A percentile compares a stretch with the other conserved stretches of the same genome.
Conservation (phyloP, 1,140 invertebrate genomes). For the Papilio helenus region DNA sequence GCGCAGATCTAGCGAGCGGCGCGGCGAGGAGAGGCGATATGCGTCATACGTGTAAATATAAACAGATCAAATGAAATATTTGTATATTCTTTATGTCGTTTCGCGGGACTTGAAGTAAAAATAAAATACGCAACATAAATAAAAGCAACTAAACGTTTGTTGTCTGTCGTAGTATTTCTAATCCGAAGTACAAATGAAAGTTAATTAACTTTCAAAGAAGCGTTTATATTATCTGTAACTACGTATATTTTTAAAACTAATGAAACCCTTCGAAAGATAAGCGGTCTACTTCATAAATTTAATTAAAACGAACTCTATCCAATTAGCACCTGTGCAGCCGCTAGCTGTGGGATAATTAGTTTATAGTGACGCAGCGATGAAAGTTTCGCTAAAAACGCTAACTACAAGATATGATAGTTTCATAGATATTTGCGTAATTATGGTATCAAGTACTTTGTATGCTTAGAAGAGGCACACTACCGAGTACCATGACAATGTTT, state of each 20-base stretch:
- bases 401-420: conserved; percentile 32
- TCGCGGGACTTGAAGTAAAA: no score
- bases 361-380: conserved; percentile 59
- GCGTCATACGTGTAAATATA: neutral
- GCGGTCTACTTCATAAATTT: conserved; percentile 32
- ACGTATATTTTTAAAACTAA: conserved; percentile 13
- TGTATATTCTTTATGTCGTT: no score
- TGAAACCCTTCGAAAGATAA: conserved; percentile 21
- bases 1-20: conserved; percentile 66
- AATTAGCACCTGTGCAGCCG: conserved; percentile 21
- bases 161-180: neutral
- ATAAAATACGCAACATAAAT: neutral
- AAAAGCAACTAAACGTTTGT: neutral
- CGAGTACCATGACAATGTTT: no score
- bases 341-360: conserved; percentile 58
- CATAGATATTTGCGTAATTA: conserved; percentile 57
- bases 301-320: conserved; percentile 27
- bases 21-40: conserved; percentile 61
- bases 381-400: conserved; percentile 68
- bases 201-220: neutral
- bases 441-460: neutral
- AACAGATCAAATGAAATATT: neutral
- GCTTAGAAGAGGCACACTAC: no score
- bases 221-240: neutral
- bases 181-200: neutral